phyloP scores from a whole-genome alignment of 1,140 invertebrate species.

The Apis dorsata region DNA sequence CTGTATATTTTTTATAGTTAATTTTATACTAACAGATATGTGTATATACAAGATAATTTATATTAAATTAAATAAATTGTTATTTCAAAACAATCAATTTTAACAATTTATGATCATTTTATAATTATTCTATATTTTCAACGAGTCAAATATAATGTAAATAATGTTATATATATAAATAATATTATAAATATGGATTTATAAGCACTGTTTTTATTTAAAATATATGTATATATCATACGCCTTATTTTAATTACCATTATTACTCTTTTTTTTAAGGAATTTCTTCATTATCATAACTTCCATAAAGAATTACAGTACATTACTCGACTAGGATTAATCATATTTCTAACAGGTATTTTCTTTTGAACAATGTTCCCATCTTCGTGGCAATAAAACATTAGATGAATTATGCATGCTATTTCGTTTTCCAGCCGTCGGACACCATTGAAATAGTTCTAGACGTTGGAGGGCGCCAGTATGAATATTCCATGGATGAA shows the following conservation, averaged over 20 bases:
- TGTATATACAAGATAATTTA: background rate
- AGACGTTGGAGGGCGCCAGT: background rate
- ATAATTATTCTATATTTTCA: no score
- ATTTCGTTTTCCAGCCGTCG: slow-evolving; percentile 28
- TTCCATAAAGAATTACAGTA: background rate
- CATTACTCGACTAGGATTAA: slow-evolving; percentile 35
- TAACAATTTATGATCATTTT: background rate
- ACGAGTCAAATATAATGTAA: no score
- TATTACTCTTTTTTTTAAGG: background rate
- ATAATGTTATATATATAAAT: no score
- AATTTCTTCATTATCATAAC: background rate
- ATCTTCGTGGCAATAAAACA: slow-evolving; percentile 32
- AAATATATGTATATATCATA: background rate
- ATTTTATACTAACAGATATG: no score
- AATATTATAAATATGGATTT: background rate
- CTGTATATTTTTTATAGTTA: no score
- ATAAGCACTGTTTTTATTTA: background rate
- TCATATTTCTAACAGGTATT: slow-evolving; percentile 28
- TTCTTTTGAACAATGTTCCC: slow-evolving; percentile 15
- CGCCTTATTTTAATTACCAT: slow-evolving; percentile 19
- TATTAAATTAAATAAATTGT: background rate
- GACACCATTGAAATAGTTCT: background rate
- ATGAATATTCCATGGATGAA: slow-evolving; percentile 61
- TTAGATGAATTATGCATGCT: slow-evolving; percentile 40
- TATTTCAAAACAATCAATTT: background rate